Conservation (phyloP, 2,113 vertebrate species). For the Sturnus vulgaris region DNA sequence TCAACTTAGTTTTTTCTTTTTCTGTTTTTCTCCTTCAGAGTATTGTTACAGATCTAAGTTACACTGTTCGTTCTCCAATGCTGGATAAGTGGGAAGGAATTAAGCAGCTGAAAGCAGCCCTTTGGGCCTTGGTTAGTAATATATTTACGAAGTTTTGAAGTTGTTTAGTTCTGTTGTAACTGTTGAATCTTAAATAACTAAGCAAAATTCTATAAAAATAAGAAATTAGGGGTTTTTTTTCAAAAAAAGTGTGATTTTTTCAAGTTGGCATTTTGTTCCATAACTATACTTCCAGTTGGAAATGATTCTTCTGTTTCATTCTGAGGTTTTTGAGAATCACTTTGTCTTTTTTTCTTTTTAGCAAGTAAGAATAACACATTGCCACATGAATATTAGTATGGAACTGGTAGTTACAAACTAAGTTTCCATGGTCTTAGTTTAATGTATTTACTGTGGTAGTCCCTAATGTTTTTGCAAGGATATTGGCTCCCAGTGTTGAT, state of each 20-base stretch:
- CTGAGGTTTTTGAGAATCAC: neutral
- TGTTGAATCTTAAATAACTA: neutral
- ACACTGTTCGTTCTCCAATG: constrained; percentile 89
- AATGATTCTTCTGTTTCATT: neutral
- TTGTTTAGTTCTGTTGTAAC: neutral
- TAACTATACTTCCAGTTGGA: neutral
- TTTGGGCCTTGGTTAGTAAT: constrained; percentile 93
- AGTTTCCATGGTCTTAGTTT: neutral
- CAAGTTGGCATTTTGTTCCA: neutral
- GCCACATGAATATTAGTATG: neutral
- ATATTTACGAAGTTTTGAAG: neutral
- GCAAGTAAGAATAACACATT: neutral
- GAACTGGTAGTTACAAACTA: neutral
- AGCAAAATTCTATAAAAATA: neutral
- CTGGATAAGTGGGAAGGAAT: constrained; percentile 99
- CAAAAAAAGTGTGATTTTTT: neutral
- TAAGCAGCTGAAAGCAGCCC: constrained; percentile 95
- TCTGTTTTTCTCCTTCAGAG: constrained; percentile 73
- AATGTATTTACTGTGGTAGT: neutral
- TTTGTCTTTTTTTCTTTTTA: neutral
- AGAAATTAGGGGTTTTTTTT: neutral
- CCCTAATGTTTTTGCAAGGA: neutral
- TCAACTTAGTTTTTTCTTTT: neutral
- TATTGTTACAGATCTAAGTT: constrained; percentile 93
- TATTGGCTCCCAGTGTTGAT: neutral